Conservation (phyloP, 1,140 invertebrate genomes). For the Lordiphosa clarofinis region DNA sequence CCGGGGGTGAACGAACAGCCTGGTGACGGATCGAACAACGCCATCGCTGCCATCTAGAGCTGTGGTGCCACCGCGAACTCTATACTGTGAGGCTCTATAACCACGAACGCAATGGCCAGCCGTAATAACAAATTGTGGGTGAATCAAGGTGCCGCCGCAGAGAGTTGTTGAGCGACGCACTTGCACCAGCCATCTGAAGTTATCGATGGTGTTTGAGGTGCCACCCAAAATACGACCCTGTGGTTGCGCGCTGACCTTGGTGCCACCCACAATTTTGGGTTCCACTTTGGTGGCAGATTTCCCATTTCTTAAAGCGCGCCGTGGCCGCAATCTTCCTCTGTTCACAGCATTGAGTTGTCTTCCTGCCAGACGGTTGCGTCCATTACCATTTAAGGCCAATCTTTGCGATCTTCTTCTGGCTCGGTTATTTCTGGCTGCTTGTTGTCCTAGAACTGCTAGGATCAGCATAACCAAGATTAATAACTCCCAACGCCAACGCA, state of each 20-base stretch:
- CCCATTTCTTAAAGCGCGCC: not conserved
- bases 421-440: not conserved
- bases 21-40: conserved; percentile 5
- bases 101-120: conserved; percentile 45
- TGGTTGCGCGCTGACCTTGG: not conserved
- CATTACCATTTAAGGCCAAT: not conserved
- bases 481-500: conserved; percentile 50
- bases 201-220: conserved; percentile 9
- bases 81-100: conserved; percentile 1
- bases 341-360: not conserved
- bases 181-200: conserved; percentile 32
- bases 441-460: conserved; percentile 16
- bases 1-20: conserved; percentile 4
- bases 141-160: conserved; percentile 40
- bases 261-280: conserved; percentile 41
- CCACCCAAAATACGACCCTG: conserved; percentile 44
- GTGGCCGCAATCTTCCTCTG: too few species aligned
- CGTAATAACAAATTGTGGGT: conserved; percentile 25
- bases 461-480: conserved; percentile 34
- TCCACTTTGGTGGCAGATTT: conserved; percentile 13
- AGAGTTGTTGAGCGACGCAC: conserved; percentile 23
- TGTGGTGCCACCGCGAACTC: conserved; percentile 32
- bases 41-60: conserved; percentile 37
- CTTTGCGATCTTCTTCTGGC: conserved; percentile 7
- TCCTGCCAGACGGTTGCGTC: not conserved